Percentiles rank a stretch among this genome's conserved stretches.
phyloP scores from a whole-genome alignment of 2,797 vertebrate species.

The Typhlichthys eigenmanni region DNA sequence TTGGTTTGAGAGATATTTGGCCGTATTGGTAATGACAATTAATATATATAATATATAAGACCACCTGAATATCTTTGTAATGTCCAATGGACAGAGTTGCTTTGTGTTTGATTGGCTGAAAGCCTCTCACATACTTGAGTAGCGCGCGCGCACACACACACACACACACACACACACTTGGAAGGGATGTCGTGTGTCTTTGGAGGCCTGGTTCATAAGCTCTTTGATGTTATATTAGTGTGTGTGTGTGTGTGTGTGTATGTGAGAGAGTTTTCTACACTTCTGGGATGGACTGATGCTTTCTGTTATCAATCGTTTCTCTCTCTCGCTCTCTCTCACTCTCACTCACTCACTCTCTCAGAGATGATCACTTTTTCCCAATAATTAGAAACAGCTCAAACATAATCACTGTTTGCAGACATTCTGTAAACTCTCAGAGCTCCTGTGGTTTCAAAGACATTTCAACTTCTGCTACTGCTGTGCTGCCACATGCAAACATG shows the following conservation, averaged over 20 bases:
- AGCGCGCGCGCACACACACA: slow-evolving; percentile 7
- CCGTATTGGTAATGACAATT: too few relatives aligned
- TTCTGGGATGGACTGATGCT: slow-evolving; percentile 1
- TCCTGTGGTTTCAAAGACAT: not conserved
- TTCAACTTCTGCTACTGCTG: slow-evolving; percentile 3
- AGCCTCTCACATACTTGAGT: not conserved
- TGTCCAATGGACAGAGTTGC: too few relatives aligned
- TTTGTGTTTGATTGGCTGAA: slow-evolving; percentile 15
- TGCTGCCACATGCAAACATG: not conserved
- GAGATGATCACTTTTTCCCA: not conserved
- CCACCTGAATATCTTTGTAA: too few relatives aligned
- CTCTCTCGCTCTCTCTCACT: too few relatives aligned
- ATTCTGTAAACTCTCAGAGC: not conserved
- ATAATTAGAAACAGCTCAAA: not conserved
- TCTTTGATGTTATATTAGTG: slow-evolving; percentile 26
- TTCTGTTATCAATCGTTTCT: not conserved
- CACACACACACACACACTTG: slow-evolving; percentile 3
- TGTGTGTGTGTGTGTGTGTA: not conserved
- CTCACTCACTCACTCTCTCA: too few relatives aligned
- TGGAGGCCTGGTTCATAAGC: slow-evolving; percentile 18
- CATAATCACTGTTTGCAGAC: slow-evolving; percentile 1
- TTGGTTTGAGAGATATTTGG: too few relatives aligned
- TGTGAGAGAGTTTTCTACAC: slow-evolving; percentile 7
- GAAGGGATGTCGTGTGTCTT: slow-evolving; percentile 13
- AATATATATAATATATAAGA: too few relatives aligned